These are phyloP conservation scores for Ammodytes dubius DNA, from an alignment of 2,113 vertebrate genomes.

Conservation along the genomic window DNA sequence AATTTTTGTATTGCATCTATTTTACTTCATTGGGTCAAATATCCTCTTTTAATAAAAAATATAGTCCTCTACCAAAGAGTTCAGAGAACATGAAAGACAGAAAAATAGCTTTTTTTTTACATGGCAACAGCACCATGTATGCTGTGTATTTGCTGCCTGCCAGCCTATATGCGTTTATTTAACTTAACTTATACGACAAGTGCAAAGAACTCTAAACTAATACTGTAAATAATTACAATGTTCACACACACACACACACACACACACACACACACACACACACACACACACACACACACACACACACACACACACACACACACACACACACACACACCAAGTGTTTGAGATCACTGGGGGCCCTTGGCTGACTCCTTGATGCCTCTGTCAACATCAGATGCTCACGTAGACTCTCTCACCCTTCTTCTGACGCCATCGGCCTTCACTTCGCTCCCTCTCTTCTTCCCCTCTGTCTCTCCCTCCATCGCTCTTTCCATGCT, in stretches of 20 bases:
- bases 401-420: constrained; percentile 70
- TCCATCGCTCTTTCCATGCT: constrained; percentile 39
- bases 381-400: constrained; percentile 72
- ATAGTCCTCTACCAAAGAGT: too few relatives aligned
- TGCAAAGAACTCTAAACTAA: constrained; percentile 2
- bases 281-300: constrained; percentile 18
- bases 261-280: constrained; percentile 1
- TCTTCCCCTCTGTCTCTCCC: constrained; percentile 39
- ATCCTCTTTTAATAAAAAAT: too few relatives aligned
- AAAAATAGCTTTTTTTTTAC: not conserved
- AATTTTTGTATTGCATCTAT: too few relatives aligned
- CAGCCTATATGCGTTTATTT: not conserved
- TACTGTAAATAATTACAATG: constrained; percentile 8
- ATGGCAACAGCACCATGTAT: not conserved
- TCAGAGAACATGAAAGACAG: too few relatives aligned
- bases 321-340: constrained; percentile 13
- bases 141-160: not conserved
- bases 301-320: constrained; percentile 31
- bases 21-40: too few relatives aligned
- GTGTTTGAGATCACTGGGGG: constrained; percentile 72
- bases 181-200: not conserved
- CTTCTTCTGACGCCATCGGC: constrained; percentile 65
- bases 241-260: constrained; percentile 18
- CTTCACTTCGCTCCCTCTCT: constrained; percentile 48
- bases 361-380: constrained; percentile 85